Evolutionary conservation across 2,113 vertebrate genomes (phyloP).

Genomic region (Ciconia stormi): DNA sequence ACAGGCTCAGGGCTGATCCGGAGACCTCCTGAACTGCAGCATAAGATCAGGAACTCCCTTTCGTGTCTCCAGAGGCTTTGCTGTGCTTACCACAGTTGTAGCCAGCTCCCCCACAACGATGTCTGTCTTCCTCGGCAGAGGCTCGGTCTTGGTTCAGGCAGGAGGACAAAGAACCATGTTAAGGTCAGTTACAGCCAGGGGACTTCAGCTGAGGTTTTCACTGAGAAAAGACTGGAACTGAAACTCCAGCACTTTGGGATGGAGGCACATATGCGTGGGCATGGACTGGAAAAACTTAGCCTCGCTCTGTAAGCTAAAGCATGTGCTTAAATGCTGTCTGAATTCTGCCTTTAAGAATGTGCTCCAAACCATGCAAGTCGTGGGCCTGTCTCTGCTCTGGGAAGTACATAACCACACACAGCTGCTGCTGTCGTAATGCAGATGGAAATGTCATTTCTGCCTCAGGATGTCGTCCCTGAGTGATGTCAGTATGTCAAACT

Average conservation of each 20-base stretch:
- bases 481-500: neutral
- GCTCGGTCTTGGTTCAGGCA: neutral
- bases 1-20: neutral
- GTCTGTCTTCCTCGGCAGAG: neutral
- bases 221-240: neutral
- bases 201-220: neutral
- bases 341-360: neutral
- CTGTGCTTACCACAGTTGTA: neutral
- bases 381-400: neutral
- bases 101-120: neutral
- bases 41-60: neutral
- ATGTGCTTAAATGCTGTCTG: neutral
- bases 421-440: neutral
- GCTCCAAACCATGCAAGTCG: neutral
- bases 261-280: neutral
- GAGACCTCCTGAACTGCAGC: neutral
- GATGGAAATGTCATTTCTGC: neutral
- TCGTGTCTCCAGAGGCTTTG: neutral
- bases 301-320: neutral
- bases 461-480: neutral
- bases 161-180: neutral
- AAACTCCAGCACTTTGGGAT: neutral
- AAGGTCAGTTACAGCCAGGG: neutral
- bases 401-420: neutral
- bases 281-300: neutral